These are phyloP conservation scores for Drosophila ogumai DNA, from an alignment of 1,140 invertebrate genomes.

Conservation along the genomic window DNA sequence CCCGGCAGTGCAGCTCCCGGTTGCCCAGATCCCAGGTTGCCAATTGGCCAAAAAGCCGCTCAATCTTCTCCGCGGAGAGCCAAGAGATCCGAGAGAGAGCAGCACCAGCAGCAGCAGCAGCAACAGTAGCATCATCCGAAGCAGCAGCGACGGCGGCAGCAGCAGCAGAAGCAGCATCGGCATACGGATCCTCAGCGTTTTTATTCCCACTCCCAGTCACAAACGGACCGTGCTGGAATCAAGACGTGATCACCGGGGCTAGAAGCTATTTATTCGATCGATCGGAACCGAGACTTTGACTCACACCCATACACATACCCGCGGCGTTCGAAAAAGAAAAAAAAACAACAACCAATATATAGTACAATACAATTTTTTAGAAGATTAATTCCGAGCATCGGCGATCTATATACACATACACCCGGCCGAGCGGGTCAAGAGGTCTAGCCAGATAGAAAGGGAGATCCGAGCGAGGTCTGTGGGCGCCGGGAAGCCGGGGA, in stretches of 20 bases:
- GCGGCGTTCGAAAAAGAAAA: conserved; percentile 27
- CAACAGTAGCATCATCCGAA: conserved; percentile 28
- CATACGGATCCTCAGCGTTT: conserved; percentile 72
- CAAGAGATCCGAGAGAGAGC: conserved; percentile 32
- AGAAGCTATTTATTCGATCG: conserved; percentile 29
- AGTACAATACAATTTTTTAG: conserved; percentile 42
- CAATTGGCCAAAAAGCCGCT: conserved; percentile 46
- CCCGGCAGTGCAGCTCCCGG: conserved; percentile 4
- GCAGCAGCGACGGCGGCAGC: conserved; percentile 24
- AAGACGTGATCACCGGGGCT: conserved; percentile 76
- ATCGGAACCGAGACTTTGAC: conserved; percentile 35
- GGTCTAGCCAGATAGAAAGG: conserved; percentile 56
- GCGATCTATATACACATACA: conserved; percentile 48
- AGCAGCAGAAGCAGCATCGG: conserved; percentile 24
- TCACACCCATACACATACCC: conserved; percentile 34
- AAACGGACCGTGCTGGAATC: conserved; percentile 76
- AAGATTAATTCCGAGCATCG: conserved; percentile 62
- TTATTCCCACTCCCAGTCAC: conserved; percentile 72
- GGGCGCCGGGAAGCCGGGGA: conserved; percentile 17
- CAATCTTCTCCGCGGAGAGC: conserved; percentile 14
- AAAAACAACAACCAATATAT: conserved; percentile 27
- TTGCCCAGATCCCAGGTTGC: conserved; percentile 9
- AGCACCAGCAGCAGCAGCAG: conserved; percentile 14
- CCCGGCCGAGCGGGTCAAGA: conserved; percentile 50
- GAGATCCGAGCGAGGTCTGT: conserved; percentile 10